These are phyloP conservation scores for Heterohyrax brucei DNA, from an alignment of 2,797 vertebrate species.

Conservation along the genomic window DNA sequence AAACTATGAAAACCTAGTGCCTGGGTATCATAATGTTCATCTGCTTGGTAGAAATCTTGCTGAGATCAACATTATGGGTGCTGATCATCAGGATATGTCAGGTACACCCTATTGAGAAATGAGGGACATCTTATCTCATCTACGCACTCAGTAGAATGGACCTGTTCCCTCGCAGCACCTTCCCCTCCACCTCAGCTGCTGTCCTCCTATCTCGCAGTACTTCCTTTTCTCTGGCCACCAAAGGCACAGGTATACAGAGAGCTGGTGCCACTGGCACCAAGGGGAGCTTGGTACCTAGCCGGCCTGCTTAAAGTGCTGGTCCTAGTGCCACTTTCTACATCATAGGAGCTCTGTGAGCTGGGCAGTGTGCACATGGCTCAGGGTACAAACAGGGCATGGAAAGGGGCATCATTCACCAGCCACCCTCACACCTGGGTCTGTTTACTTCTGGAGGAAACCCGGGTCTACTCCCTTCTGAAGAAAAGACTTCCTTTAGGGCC, in stretches of 20 bases:
- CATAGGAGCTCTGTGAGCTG: not conserved
- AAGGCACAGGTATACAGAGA: not conserved
- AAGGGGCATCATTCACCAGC: not conserved
- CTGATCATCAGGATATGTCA: not conserved
- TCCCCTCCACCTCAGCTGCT: slow-evolving; percentile 28
- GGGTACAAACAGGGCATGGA: not conserved
- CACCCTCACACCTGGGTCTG: slow-evolving; percentile 23
- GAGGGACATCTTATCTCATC: slow-evolving; percentile 33
- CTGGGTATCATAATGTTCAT: slow-evolving; percentile 39
- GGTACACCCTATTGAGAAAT: slow-evolving; percentile 46
- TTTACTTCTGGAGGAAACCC: not conserved
- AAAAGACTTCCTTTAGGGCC: slow-evolving; percentile 50
- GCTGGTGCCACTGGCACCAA: not conserved
- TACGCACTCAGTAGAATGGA: slow-evolving; percentile 37
- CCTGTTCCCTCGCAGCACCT: not conserved
- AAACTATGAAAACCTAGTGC: slow-evolving; percentile 53
- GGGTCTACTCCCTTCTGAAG: slow-evolving; percentile 36
- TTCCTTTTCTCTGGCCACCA: slow-evolving; percentile 50
- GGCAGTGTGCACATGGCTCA: not conserved
- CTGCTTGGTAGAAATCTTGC: not conserved
- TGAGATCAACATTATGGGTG: slow-evolving; percentile 17
- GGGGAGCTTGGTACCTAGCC: not conserved
- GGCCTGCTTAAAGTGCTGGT: not conserved
- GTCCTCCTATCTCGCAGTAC: slow-evolving; percentile 41
- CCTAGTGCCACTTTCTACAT: not conserved